These are phyloP conservation scores for Saturnia pavonia DNA, from an alignment of 2,888 invertebrate genomes.

Conservation along the genomic window DNA sequence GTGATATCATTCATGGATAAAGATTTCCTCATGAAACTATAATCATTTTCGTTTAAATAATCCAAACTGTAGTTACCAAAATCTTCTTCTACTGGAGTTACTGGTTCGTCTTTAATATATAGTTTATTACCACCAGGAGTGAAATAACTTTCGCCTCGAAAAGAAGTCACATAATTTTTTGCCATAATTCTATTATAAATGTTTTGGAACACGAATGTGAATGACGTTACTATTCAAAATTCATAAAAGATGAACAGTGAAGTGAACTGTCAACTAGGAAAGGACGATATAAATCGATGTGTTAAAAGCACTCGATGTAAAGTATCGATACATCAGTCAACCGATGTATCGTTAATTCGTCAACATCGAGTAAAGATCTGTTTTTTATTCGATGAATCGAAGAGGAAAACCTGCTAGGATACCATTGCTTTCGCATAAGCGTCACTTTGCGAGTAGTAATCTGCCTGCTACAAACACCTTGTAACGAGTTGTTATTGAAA, in stretches of 20 bases:
- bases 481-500: too few relatives aligned
- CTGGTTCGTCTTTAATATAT: constrained; percentile 63
- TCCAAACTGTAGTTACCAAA: constrained; percentile 60
- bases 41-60: constrained; percentile 47
- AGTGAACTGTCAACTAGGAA: too few relatives aligned
- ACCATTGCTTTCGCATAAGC: too few relatives aligned
- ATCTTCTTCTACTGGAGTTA: constrained; percentile 62
- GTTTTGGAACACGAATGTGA: not conserved
- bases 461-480: too few relatives aligned
- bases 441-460: too few relatives aligned
- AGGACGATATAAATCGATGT: too few relatives aligned
- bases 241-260: not conserved
- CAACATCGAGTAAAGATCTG: too few relatives aligned
- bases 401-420: too few relatives aligned
- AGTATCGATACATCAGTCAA: too few relatives aligned
- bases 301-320: too few relatives aligned
- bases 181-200: constrained; percentile 53
- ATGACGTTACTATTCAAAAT: constrained; percentile 9
- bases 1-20: constrained; percentile 69
- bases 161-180: constrained; percentile 59
- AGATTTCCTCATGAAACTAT: constrained; percentile 59
- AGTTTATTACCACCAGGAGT: constrained; percentile 55
- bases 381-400: too few relatives aligned
- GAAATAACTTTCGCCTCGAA: constrained; percentile 59
- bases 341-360: too few relatives aligned